phyloP scores from a whole-genome alignment of 2,888 invertebrate genomes.

The Antheraea yamamai region DNA sequence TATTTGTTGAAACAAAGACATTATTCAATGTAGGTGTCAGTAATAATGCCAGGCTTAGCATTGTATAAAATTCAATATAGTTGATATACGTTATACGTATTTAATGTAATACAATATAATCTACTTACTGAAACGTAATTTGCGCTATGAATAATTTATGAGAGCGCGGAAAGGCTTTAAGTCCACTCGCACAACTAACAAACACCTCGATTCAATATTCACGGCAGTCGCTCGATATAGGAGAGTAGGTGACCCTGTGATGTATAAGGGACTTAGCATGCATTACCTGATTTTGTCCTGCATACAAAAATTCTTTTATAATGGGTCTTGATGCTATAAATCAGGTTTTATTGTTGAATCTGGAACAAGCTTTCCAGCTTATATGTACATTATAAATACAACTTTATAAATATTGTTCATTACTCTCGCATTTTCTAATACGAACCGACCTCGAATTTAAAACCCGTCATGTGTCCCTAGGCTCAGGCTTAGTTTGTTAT shows the following conservation, averaged over 20 bases:
- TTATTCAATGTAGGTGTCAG: background rate
- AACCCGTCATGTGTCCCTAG: too few relatives aligned
- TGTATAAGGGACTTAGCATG: conserved; percentile 31
- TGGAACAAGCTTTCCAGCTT: background rate
- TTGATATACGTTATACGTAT: conserved; percentile 14
- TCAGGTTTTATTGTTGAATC: background rate
- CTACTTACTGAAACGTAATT: conserved; percentile 39
- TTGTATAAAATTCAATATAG: background rate
- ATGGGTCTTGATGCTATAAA: background rate
- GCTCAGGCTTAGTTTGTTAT: too few relatives aligned
- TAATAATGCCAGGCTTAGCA: background rate
- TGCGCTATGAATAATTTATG: conserved; percentile 49
- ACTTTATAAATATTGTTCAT: background rate
- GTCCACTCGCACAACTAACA: conserved; percentile 39
- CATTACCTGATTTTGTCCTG: conserved; percentile 27
- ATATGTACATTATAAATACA: background rate
- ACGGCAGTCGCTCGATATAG: conserved; percentile 37
- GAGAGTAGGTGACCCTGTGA: conserved; percentile 46
- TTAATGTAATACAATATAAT: conserved; percentile 26
- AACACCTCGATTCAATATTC: conserved; percentile 41
- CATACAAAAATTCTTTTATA: background rate
- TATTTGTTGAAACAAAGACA: background rate
- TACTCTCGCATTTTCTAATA: too few relatives aligned
- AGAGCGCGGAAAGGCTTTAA: conserved; percentile 39
- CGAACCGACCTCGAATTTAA: too few relatives aligned